These are phyloP conservation scores for Hypothenemus hampei DNA, from an alignment of 1,140 invertebrate genomes.

Conservation along the genomic window DNA sequence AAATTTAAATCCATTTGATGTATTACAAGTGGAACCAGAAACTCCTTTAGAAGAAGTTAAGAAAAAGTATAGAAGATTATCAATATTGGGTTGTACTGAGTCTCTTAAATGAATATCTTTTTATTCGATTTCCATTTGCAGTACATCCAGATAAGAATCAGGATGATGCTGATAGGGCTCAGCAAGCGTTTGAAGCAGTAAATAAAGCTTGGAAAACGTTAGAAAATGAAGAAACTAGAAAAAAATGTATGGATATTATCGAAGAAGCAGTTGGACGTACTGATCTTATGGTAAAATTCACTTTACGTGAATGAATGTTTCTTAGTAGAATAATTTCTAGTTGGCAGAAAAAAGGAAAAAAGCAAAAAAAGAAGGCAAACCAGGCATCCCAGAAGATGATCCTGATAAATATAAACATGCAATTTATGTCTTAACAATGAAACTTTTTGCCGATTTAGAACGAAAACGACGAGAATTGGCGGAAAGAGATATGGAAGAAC, in stretches of 20 bases:
- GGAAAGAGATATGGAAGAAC: conserved; percentile 85
- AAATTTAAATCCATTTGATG: conserved; percentile 95
- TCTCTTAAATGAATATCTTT: no score
- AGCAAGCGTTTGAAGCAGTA: conserved; percentile 91
- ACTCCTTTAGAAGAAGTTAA: conserved; percentile 86
- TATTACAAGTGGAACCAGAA: conserved; percentile 91
- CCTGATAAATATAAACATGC: conserved; percentile 88
- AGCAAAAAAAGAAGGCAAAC: conserved; percentile 86
- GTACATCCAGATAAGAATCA: conserved; percentile 99
- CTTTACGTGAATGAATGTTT: background rate
- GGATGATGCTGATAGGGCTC: conserved; percentile 90
- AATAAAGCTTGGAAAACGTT: conserved; percentile 95
- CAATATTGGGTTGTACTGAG: conserved; percentile 44
- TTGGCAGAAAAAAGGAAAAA: conserved; percentile 94
- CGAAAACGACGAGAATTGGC: conserved; percentile 79
- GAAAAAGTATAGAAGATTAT: conserved; percentile 94
- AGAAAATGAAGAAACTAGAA: conserved; percentile 90
- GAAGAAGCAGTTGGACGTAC: conserved; percentile 94
- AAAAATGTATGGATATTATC: conserved; percentile 93
- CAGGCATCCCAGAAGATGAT: conserved; percentile 90
- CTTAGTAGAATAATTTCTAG: conserved; percentile 48
- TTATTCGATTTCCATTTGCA: no score
- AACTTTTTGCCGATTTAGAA: conserved; percentile 97
- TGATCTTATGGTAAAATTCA: conserved; percentile 77
- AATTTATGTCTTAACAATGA: conserved; percentile 96